Evolutionary conservation across 2,797 vertebrate genomes (phyloP).

Genomic region (Tokudaia tokunoshimensis): DNA sequence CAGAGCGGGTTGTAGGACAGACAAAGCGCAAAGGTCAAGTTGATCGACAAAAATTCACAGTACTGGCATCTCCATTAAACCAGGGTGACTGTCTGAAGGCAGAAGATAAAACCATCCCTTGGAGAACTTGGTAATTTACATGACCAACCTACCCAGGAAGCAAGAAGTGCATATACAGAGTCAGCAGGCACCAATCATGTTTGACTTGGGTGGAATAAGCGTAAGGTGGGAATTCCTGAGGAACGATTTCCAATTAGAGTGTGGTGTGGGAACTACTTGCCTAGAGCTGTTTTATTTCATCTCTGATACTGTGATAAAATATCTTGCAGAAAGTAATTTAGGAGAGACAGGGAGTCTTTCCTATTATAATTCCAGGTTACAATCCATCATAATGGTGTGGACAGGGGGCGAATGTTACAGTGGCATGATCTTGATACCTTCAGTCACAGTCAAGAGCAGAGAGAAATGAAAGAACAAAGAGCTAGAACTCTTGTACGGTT

Average conservation of each 20-base stretch:
- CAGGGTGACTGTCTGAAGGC: not conserved
- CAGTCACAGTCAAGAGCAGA: not conserved
- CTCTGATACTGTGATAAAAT: not conserved
- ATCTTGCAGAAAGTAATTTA: not conserved
- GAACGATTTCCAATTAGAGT: not conserved
- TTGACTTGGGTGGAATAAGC: not conserved
- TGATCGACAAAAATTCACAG: conserved; percentile 53
- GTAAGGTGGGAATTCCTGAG: not conserved
- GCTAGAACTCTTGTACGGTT: no score
- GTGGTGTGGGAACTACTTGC: not conserved
- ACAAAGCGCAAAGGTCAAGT: conserved; percentile 58
- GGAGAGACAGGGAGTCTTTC: not conserved
- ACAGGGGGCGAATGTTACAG: no score
- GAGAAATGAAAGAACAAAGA: not conserved
- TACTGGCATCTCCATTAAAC: conserved; percentile 38
- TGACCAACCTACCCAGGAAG: not conserved
- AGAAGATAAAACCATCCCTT: not conserved
- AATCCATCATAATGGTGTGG: not conserved
- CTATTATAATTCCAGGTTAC: not conserved
- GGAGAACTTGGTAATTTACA: not conserved
- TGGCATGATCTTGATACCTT: no score
- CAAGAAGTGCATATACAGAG: not conserved
- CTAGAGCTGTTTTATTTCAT: not conserved
- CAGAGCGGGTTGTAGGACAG: not conserved
- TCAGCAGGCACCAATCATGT: not conserved